Conservation (phyloP, 2,888 invertebrate genomes). For the Augiades crinisus region DNA sequence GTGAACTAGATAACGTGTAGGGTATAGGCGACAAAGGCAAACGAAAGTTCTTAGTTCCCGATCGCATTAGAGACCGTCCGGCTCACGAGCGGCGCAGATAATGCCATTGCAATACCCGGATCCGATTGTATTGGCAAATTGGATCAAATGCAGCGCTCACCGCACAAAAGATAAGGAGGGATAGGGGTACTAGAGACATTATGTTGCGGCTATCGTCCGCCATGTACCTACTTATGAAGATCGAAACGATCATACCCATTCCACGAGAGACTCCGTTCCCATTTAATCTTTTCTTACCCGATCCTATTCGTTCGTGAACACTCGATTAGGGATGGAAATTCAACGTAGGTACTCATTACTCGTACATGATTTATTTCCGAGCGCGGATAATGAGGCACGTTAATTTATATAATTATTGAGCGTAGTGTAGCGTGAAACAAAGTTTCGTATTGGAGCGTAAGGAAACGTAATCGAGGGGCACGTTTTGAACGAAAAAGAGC, state of each 20-base stretch:
- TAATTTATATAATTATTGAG: constrained; percentile 29
- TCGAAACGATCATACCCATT: constrained; percentile 41
- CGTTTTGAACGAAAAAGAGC: constrained; percentile 32
- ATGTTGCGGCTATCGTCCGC: constrained; percentile 61
- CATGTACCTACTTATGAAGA: constrained; percentile 39
- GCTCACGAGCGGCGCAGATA: constrained; percentile 65
- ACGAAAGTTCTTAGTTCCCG: constrained; percentile 60
- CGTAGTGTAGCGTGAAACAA: constrained; percentile 30
- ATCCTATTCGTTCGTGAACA: constrained; percentile 11
- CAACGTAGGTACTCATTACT: constrained; percentile 6
- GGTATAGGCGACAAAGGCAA: constrained; percentile 41
- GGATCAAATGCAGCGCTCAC: constrained; percentile 80
- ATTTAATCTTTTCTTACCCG: constrained; percentile 15
- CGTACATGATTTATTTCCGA: constrained; percentile 20
- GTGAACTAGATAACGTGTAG: background rate
- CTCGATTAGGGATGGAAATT: constrained; percentile 16
- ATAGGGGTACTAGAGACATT: constrained; percentile 63
- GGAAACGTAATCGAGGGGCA: constrained; percentile 29
- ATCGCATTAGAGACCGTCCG: constrained; percentile 67
- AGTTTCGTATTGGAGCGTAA: constrained; percentile 32
- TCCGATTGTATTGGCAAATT: constrained; percentile 81
- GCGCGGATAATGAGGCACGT: constrained; percentile 24
- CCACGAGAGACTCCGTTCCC: constrained; percentile 4
- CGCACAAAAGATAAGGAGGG: constrained; percentile 75
- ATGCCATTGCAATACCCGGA: constrained; percentile 77